These are phyloP conservation scores for Crambe crambe DNA, from an alignment of 37 sponge, comb jelly and placozoan species.

Conservation along the genomic window DNA sequence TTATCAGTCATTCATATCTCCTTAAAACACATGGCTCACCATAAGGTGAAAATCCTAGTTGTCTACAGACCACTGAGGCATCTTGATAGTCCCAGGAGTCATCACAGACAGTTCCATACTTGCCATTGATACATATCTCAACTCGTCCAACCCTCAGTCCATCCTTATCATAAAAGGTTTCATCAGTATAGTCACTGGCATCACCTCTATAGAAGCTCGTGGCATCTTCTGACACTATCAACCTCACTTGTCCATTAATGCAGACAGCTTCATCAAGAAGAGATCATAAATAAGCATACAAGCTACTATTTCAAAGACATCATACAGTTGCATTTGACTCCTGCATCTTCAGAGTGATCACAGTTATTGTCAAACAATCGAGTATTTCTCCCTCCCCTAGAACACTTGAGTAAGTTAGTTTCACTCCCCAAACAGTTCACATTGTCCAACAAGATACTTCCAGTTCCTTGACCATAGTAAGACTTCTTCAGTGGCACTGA, in stretches of 20 bases:
- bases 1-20: no score
- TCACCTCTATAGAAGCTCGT: slow-evolving; percentile 12
- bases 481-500: not conserved
- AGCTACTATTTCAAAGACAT: no score
- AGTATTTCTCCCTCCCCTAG: no score
- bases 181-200: slow-evolving; percentile 21
- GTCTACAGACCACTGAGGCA: slow-evolving; percentile 51
- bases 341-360: slow-evolving; percentile 9
- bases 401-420: not conserved
- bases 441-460: slow-evolving; percentile 4
- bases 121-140: slow-evolving; percentile 44
- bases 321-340: not conserved
- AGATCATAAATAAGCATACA: no score
- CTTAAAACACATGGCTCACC: no score
- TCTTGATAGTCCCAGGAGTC: slow-evolving; percentile 36
- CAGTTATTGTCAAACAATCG: slow-evolving; percentile 3
- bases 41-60: slow-evolving; percentile 45
- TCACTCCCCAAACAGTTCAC: not conserved
- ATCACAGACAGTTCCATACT: slow-evolving; percentile 45
- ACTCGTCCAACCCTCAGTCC: slow-evolving; percentile 41
- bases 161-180: slow-evolving; percentile 30
- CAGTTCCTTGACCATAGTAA: not conserved
- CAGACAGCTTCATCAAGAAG: slow-evolving; percentile 12
- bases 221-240: slow-evolving; percentile 16
- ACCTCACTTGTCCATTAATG: slow-evolving; percentile 14